These are phyloP conservation scores for Pterocles orientalis DNA, from an alignment of 2,113 vertebrate species.

Conservation along the genomic window DNA sequence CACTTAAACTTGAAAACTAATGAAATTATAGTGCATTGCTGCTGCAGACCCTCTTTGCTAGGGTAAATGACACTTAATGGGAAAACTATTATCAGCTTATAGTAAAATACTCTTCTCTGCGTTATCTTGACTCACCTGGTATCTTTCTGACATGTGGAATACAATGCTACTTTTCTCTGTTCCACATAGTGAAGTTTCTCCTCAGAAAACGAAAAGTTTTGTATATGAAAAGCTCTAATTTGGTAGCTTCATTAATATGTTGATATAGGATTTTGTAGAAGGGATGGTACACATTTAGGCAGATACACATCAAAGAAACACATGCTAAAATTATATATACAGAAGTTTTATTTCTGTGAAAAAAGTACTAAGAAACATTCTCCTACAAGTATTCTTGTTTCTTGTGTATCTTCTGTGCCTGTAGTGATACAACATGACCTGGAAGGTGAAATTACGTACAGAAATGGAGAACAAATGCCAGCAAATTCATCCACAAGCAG, in stretches of 20 bases:
- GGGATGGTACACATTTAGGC: not conserved
- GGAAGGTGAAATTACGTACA: not conserved
- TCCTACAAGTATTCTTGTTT: not conserved
- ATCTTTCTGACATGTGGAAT: not conserved
- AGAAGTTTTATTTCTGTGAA: not conserved
- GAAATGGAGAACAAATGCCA: not conserved
- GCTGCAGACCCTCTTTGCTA: not conserved
- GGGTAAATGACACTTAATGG: slow-evolving; percentile 1
- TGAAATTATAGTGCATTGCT: slow-evolving; percentile 37
- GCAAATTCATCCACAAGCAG: not conserved
- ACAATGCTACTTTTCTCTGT: not conserved
- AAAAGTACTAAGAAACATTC: not conserved
- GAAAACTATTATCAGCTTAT: slow-evolving; percentile 11
- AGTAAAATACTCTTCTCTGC: not conserved
- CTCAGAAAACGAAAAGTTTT: not conserved
- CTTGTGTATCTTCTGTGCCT: not conserved
- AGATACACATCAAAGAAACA: not conserved
- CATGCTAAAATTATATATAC: not conserved
- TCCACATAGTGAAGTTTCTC: not conserved
- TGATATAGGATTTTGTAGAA: not conserved
- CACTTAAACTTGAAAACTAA: slow-evolving; percentile 49
- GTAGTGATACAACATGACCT: not conserved
- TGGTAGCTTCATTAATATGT: not conserved
- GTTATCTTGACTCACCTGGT: not conserved
- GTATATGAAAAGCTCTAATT: not conserved